Conservation (phyloP, 1,140 invertebrate genomes). For the Drosophila sechellia region DNA sequence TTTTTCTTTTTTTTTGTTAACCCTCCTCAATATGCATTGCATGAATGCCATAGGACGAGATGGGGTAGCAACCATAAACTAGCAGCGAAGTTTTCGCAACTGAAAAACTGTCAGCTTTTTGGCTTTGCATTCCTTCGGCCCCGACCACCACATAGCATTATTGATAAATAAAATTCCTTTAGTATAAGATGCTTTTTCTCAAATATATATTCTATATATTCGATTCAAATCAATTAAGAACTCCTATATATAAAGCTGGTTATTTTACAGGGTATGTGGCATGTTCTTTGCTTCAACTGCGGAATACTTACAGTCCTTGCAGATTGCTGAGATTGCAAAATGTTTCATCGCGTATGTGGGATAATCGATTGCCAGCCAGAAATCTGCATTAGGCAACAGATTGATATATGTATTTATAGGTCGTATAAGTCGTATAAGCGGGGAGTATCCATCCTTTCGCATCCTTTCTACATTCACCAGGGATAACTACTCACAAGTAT, state of each 20-base stretch:
- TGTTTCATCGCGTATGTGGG: slow-evolving; percentile 62
- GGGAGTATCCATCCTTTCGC: too few species aligned
- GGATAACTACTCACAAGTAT: slow-evolving; percentile 74
- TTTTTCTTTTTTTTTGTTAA: too few species aligned
- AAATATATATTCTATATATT: too few species aligned
- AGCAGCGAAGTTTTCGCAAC: slow-evolving; percentile 7
- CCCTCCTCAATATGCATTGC: slow-evolving; percentile 58
- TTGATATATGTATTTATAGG: slow-evolving; percentile 18
- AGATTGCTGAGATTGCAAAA: slow-evolving; percentile 82
- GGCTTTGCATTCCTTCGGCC: slow-evolving; percentile 17
- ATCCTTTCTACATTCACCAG: too few species aligned
- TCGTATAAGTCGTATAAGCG: not conserved
- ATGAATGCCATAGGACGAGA: not conserved
- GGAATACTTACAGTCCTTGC: slow-evolving; percentile 81
- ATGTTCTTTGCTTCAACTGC: slow-evolving; percentile 1
- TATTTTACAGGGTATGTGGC: not conserved
- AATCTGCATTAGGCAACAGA: slow-evolving; percentile 67
- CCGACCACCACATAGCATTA: slow-evolving; percentile 43
- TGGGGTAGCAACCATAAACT: not conserved
- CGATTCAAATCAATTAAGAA: not conserved
- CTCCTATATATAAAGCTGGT: not conserved
- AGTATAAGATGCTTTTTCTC: too few species aligned
- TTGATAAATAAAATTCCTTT: slow-evolving; percentile 76
- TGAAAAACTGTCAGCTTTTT: slow-evolving; percentile 50
- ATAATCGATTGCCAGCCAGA: slow-evolving; percentile 82